Evolutionary conservation across 2,888 invertebrate genomes (phyloP).

Genomic region (Philopedon plagiatum): DNA sequence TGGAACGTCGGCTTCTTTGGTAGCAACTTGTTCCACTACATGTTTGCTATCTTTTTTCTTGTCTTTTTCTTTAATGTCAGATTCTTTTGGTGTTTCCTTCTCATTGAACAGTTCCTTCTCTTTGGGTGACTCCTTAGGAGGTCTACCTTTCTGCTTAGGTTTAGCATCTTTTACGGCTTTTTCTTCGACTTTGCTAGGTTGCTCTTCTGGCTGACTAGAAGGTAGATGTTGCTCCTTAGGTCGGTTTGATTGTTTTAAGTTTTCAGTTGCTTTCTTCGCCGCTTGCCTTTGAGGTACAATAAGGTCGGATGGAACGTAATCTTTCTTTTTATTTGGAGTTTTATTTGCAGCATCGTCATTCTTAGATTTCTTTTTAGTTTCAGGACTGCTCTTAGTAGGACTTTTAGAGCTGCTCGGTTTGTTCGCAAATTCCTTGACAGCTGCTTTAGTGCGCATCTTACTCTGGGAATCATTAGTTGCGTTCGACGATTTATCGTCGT

Average conservation of each 20-base stretch:
- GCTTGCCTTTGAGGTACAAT: constrained; percentile 93
- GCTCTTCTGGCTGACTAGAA: constrained; percentile 50
- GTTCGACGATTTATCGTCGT: constrained; percentile 74
- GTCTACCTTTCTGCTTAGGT: constrained; percentile 24
- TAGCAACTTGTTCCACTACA: constrained; percentile 72
- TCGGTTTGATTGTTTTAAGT: constrained; percentile 79
- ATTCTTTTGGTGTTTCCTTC: constrained; percentile 56
- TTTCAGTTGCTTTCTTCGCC: constrained; percentile 92
- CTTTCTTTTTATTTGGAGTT: constrained; percentile 68
- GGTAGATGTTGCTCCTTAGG: constrained; percentile 61
- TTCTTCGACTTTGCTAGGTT: constrained; percentile 36
- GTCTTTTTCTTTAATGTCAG: constrained; percentile 52
- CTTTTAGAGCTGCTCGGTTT: constrained; percentile 64
- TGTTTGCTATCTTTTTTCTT: constrained; percentile 49
- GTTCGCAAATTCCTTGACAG: constrained; percentile 85
- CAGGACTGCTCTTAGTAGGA: constrained; percentile 60
- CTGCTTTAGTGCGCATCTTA: constrained; percentile 84
- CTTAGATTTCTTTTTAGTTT: constrained; percentile 55
- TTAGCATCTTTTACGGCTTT: constrained; percentile 47
- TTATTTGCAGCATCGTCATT: constrained; percentile 52
- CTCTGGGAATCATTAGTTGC: constrained; percentile 79
- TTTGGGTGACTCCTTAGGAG: constrained; percentile 61
- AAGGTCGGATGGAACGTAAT: constrained; percentile 80
- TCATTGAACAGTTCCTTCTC: constrained; percentile 64
- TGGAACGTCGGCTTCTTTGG: constrained; percentile 70